Conservation (phyloP, 2,888 invertebrate genomes). For the Phortica okadai region DNA sequence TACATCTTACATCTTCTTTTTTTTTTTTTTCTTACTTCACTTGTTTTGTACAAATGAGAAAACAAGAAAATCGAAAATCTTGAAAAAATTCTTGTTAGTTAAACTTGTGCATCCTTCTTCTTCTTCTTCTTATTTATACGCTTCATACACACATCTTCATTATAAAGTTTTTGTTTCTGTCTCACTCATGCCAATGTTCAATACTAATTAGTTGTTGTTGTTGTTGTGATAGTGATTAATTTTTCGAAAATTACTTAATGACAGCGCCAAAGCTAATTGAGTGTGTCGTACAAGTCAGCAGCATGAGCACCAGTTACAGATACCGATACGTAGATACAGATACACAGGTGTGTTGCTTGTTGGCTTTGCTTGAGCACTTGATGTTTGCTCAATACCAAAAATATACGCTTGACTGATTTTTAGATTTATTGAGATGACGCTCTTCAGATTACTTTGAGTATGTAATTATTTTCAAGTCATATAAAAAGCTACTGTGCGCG, state of each 20-base stretch:
- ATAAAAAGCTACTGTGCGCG: too few species aligned
- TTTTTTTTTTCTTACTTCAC: not conserved
- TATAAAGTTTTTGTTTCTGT: not conserved
- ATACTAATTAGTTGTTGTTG: slow-evolving; percentile 26
- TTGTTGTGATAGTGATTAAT: slow-evolving; percentile 51
- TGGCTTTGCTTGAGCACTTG: not conserved
- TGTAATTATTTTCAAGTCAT: too few species aligned
- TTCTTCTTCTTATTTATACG: slow-evolving; percentile 7
- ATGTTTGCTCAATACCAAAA: not conserved
- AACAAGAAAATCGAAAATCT: not conserved
- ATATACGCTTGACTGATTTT: too few species aligned
- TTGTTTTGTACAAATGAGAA: not conserved
- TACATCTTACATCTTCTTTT: not conserved
- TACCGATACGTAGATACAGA: not conserved
- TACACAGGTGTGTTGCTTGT: not conserved
- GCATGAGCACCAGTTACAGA: too few species aligned
- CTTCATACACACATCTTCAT: not conserved
- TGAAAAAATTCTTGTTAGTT: slow-evolving; percentile 23
- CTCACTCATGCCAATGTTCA: not conserved
- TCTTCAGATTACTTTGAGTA: too few species aligned
- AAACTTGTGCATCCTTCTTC: not conserved
- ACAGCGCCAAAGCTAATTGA: slow-evolving; percentile 34
- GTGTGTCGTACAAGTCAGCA: not conserved
- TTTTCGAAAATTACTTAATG: slow-evolving; percentile 61
- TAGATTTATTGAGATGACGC: too few species aligned